phyloP scores from a whole-genome alignment of 2,113 vertebrate genomes.

The Spilogale gracilis region DNA sequence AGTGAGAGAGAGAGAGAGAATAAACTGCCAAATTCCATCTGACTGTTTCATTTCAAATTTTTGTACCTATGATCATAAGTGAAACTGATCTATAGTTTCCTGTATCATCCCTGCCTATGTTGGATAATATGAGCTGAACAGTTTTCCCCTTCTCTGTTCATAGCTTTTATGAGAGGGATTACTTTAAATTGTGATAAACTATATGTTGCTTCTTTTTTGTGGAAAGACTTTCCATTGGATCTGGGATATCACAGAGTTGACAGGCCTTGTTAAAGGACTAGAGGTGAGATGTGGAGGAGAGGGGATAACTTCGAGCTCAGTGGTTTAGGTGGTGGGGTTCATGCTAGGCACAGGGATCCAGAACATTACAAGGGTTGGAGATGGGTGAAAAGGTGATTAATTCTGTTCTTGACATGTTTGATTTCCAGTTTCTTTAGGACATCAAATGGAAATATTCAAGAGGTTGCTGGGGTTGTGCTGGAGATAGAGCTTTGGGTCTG shows the following conservation, averaged over 20 bases:
- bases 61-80: background rate
- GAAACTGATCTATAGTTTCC: background rate
- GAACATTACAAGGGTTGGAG: background rate
- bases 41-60: background rate
- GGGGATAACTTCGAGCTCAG: background rate
- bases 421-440: background rate
- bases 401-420: background rate
- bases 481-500: background rate
- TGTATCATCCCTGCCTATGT: background rate
- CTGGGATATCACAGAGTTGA: background rate
- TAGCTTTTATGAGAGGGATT: background rate
- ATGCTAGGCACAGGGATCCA: background rate
- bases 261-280: background rate
- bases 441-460: background rate
- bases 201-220: background rate
- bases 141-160: background rate
- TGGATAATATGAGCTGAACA: background rate
- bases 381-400: background rate
- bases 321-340: background rate
- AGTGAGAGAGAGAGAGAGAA: background rate
- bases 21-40: background rate
- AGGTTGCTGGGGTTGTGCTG: background rate
- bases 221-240: background rate
- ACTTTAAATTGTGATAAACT: background rate
- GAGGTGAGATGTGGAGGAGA: background rate